phyloP scores from a whole-genome alignment of 2,113 vertebrate genomes.

The Bolborhynchus lineola region DNA sequence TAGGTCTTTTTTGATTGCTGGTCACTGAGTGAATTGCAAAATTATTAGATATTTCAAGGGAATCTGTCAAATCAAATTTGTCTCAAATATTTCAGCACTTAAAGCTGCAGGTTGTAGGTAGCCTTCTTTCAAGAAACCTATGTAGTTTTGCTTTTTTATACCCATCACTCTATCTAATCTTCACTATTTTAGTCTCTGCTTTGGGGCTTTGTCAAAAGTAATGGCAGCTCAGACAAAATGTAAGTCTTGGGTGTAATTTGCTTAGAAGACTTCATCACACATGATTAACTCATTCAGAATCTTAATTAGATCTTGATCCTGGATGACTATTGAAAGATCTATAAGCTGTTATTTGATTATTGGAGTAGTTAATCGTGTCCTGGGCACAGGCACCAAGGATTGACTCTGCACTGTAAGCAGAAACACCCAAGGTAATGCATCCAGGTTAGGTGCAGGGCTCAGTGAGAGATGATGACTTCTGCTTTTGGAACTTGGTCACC shows the following conservation, averaged over 20 bases:
- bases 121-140: not conserved
- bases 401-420: not conserved
- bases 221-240: not conserved
- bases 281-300: conserved; percentile 22
- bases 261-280: not conserved
- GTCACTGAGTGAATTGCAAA: not conserved
- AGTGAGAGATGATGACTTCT: not conserved
- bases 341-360: conserved; percentile 43
- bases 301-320: conserved; percentile 30
- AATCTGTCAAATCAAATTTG: not conserved
- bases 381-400: not conserved
- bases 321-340: conserved; percentile 9
- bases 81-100: not conserved
- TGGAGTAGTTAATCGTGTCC: conserved; percentile 7
- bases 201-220: not conserved
- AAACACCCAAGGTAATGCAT: not conserved
- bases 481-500: not conserved
- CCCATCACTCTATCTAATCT: not conserved
- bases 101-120: not conserved
- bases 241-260: not conserved
- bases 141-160: not conserved
- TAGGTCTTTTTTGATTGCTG: not conserved
- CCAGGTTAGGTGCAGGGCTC: not conserved
- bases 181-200: not conserved
- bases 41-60: not conserved